Evolutionary conservation across 2,888 invertebrate species (phyloP).

Genomic region (Machimus rusticus): DNA sequence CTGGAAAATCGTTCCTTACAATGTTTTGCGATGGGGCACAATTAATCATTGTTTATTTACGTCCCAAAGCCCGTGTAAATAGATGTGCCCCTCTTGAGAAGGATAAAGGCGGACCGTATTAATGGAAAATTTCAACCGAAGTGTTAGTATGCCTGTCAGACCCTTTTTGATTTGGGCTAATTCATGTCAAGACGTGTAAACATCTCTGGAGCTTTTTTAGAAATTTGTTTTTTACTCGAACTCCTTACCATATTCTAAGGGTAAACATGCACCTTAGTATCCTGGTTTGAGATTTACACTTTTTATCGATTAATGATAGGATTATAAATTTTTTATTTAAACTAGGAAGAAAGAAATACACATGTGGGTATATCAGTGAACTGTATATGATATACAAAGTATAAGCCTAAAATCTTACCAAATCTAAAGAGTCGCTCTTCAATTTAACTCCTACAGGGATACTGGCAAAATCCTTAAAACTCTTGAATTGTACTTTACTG

Average conservation of each 20-base stretch:
- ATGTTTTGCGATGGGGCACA: conserved; percentile 1
- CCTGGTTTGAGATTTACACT: background rate
- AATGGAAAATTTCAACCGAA: background rate
- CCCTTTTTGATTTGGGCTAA: conserved; percentile 29
- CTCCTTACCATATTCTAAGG: background rate
- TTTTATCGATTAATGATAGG: background rate
- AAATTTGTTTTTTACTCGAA: background rate
- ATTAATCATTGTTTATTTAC: conserved; percentile 24
- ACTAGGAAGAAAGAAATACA: background rate
- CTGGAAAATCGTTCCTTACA: background rate
- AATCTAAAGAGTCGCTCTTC: too few relatives aligned
- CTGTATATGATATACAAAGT: too few relatives aligned
- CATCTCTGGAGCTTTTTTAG: background rate
- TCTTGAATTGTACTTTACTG: too few relatives aligned
- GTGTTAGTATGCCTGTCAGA: conserved; percentile 13
- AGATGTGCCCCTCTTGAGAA: background rate
- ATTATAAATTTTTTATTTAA: background rate
- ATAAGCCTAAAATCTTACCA: too few relatives aligned
- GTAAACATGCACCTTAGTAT: background rate
- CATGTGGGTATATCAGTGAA: too few relatives aligned
- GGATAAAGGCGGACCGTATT: conserved; percentile 8
- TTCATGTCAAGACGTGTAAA: conserved; percentile 26
- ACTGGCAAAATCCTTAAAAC: too few relatives aligned
- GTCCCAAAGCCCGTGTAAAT: conserved; percentile 3
- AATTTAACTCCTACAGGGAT: too few relatives aligned